Percentiles rank a stretch among this genome's conserved stretches.
These are phyloP conservation scores for Drosophila novamexicana DNA, from an alignment of 1,140 invertebrate genomes.

Conservation along the genomic window DNA sequence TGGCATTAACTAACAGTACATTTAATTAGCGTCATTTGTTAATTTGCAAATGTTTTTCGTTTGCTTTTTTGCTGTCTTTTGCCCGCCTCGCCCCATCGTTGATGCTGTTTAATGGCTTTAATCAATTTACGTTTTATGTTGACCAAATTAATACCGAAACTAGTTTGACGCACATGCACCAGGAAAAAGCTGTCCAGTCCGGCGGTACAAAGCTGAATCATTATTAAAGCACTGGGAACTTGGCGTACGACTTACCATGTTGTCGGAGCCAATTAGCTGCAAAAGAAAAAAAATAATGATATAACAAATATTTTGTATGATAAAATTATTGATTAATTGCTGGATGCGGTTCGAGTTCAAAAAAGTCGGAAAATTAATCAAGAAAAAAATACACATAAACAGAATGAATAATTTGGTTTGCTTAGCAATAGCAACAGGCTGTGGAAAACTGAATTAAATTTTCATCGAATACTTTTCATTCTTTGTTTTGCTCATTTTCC, in stretches of 20 bases:
- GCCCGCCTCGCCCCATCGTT: slow-evolving; percentile 4
- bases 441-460: background rate
- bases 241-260: slow-evolving; percentile 37
- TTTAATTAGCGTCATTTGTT: slow-evolving; percentile 69
- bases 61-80: background rate
- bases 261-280: slow-evolving; percentile 48
- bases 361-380: background rate
- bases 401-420: no score
- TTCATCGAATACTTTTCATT: slow-evolving; percentile 7
- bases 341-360: background rate
- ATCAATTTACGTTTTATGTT: slow-evolving; percentile 74
- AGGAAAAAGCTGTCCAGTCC: slow-evolving; percentile 38
- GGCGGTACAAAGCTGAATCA: slow-evolving; percentile 49
- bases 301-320: slow-evolving; percentile 10
- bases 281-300: slow-evolving; percentile 16
- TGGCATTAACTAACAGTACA: slow-evolving; percentile 55
- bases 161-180: slow-evolving; percentile 22
- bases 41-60: slow-evolving; percentile 31
- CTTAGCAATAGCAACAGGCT: slow-evolving; percentile 6
- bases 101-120: slow-evolving; percentile 59
- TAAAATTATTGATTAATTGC: slow-evolving; percentile 30
- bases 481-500: slow-evolving; percentile 49
- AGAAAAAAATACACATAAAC: no score
- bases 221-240: slow-evolving; percentile 34
- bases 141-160: slow-evolving; percentile 67